Evolutionary conservation across 1,140 invertebrate genomes (phyloP).

Genomic region (Euglossa dilemma): DNA sequence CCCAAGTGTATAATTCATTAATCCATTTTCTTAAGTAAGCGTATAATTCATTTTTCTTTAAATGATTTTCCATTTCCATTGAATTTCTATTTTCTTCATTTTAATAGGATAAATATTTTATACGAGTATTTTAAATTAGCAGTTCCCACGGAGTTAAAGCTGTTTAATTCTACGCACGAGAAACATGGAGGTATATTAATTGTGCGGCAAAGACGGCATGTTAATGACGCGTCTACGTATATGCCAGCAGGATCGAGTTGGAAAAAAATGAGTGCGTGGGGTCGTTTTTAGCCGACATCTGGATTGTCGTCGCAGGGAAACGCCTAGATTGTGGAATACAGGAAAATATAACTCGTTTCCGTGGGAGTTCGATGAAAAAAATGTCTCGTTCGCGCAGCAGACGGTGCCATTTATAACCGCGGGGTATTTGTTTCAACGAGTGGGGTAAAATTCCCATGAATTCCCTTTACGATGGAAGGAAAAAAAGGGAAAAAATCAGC

Average conservation of each 20-base stretch:
- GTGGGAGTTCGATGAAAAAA: conserved; percentile 61
- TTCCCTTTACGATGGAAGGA: conserved; percentile 8
- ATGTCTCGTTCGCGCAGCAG: conserved; percentile 30
- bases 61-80: too few relatives aligned
- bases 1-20: too few relatives aligned
- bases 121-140: too few relatives aligned
- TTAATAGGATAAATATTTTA: too few relatives aligned
- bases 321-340: conserved; percentile 39
- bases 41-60: too few relatives aligned
- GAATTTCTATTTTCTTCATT: too few relatives aligned
- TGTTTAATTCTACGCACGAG: not conserved
- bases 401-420: conserved; percentile 35
- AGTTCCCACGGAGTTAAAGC: not conserved
- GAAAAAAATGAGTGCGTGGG: conserved; percentile 59
- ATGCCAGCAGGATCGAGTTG: not conserved
- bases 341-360: conserved; percentile 65
- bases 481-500: conserved; percentile 2
- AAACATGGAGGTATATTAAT: not conserved
- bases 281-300: conserved; percentile 61
- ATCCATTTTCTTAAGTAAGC: too few relatives aligned
- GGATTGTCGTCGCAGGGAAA: conserved; percentile 56
- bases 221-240: not conserved
- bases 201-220: too few relatives aligned
- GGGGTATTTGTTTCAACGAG: conserved; percentile 28
- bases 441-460: conserved; percentile 27